Percentiles rank a stretch among this genome's conserved stretches.
Evolutionary conservation across 2,797 vertebrate species (phyloP).

Genomic region (Fistularia commersonii): DNA sequence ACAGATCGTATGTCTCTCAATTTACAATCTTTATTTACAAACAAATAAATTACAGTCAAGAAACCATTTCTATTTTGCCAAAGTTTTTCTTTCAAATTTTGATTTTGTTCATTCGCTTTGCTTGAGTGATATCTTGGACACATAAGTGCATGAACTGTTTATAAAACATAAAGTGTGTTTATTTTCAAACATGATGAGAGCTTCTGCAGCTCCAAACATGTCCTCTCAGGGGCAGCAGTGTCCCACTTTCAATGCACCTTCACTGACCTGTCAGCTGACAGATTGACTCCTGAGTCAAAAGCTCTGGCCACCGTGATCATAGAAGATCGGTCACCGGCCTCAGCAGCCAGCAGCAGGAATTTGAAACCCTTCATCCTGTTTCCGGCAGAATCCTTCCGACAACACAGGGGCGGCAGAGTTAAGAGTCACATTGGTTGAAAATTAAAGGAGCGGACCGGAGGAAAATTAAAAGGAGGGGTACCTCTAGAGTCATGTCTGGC

Average conservation of each 20-base stretch:
- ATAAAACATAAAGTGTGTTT: no score
- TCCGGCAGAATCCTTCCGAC: conserved; percentile 82
- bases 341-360: conserved; percentile 87
- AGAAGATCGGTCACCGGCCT: conserved; percentile 89
- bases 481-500: conserved; percentile 83
- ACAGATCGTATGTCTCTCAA: background rate
- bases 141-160: no score
- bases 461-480: conserved; percentile 32
- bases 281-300: conserved; percentile 84
- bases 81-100: no score
- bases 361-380: conserved; percentile 87
- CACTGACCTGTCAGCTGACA: conserved; percentile 85
- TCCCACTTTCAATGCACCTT: background rate
- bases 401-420: background rate
- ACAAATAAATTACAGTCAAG: no score
- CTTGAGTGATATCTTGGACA: no score
- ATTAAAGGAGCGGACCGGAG: background rate
- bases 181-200: no score
- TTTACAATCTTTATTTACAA: no score
- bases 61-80: no score
- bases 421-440: background rate
- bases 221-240: conserved; percentile 27
- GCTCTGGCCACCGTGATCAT: conserved; percentile 93
- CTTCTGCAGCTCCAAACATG: no score
- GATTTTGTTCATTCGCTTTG: no score